Evolutionary conservation across 2,888 invertebrate genomes (phyloP).

Genomic region (Linnaemya tessellans): DNA sequence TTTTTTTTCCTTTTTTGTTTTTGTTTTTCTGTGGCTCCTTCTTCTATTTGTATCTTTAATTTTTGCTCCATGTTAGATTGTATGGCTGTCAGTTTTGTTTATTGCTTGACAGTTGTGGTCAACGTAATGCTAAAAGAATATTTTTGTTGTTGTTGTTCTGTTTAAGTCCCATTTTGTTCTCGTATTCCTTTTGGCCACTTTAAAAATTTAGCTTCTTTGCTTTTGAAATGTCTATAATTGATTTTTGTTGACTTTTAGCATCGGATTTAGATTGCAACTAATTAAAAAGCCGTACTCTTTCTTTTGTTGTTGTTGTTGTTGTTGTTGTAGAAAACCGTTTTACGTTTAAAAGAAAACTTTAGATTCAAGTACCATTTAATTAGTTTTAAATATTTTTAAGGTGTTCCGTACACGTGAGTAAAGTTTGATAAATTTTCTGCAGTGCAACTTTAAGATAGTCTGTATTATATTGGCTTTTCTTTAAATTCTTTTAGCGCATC

Average conservation of each 20-base stretch:
- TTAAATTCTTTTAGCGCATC: not conserved
- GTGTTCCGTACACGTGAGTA: not conserved
- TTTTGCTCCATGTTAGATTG: conserved; percentile 59
- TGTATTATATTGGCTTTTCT: not conserved
- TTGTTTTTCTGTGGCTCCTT: conserved; percentile 3
- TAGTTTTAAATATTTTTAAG: not conserved
- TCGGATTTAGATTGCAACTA: conserved; percentile 1
- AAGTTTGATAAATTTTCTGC: too few relatives aligned
- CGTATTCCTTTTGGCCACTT: conserved; percentile 5
- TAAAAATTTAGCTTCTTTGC: conserved; percentile 14
- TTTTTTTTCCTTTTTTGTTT: not conserved
- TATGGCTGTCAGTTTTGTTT: conserved; percentile 61
- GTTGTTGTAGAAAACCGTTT: not conserved
- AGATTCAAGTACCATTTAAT: not conserved
- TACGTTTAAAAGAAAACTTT: not conserved
- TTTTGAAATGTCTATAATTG: conserved; percentile 40
- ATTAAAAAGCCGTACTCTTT: not conserved
- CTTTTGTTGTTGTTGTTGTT: too few relatives aligned
- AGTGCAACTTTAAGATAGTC: too few relatives aligned
- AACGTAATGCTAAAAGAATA: conserved; percentile 36
- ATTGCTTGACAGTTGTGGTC: conserved; percentile 61
- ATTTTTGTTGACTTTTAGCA: conserved; percentile 34
- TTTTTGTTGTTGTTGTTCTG: not conserved
- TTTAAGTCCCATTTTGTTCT: not conserved
- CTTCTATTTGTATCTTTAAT: conserved; percentile 47